Evolutionary conservation across 2,888 invertebrate species (phyloP), one percentile per base, ranked within the genome.

Genomic region (Neoitamus cyanurus): DNA sequence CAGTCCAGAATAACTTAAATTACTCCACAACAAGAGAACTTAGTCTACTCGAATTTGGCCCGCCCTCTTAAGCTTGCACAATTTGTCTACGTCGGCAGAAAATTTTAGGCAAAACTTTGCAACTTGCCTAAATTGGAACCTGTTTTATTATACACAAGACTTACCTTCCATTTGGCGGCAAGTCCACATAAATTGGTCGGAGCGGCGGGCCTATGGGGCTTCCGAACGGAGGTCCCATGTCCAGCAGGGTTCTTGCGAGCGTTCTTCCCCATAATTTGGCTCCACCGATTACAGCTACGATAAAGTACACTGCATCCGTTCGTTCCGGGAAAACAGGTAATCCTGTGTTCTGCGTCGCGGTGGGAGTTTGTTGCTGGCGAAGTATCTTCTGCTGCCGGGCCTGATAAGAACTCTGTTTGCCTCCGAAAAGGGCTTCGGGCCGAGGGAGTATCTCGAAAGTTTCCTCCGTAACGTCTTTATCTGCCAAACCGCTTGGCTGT

Each of bases 251-350:
- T 5, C 88, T 78, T 30, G 88, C 88, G 15, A 88, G 85, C 13
- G 87, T 87, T 72, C 88, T 87, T 58, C 88, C 87, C 88, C 88
- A 88, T 68, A 86, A 85, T 86, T 88, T 88, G 28, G 87, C 88
- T 37, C 88, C 88, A 25, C 88, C 88, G 83, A 86, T 87, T n/a
- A 88, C 88, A 83, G 88, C 88, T 28, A 88, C 88, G 72, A 88
- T 87, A 86, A 88, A 88, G 84, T 88, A 88, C 34, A 88, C 88
- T 15, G 88, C 88, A 87, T 88, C 88, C 5, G 86, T 77, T 75
- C 88, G 86, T 68, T 88, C 87, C 6, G 88, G 88, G 85, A 88
- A 88, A n/a, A 88, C 87, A 30, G 88, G 88, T 46, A 83, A 72
- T 72, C 82, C 83, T 5, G 84, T 68, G 68, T 77, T 83, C 13